Conservation (phyloP, 2,797 vertebrate genomes). For the Scarus forsteni region DNA sequence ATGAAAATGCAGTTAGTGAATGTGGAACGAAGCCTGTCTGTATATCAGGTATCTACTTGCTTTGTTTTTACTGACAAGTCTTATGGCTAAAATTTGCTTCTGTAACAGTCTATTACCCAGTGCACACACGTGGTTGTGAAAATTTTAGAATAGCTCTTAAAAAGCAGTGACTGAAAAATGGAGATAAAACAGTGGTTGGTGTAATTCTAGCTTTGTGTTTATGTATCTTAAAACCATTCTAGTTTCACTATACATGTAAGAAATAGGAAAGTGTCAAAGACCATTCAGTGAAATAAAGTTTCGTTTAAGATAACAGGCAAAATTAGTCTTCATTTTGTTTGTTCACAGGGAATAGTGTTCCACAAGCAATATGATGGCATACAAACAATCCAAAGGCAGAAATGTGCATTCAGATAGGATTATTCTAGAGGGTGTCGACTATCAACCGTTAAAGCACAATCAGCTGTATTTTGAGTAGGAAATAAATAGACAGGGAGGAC, state of each 20-base stretch:
- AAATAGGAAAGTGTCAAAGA: slow-evolving; percentile 98
- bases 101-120: slow-evolving; percentile 98
- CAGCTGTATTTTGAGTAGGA: too few relatives aligned
- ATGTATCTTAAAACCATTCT: slow-evolving; percentile 97
- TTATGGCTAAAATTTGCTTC: slow-evolving; percentile 97
- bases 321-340: slow-evolving; percentile 72
- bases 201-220: slow-evolving; percentile 96
- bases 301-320: slow-evolving; percentile 84
- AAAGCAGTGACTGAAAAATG: slow-evolving; percentile 83
- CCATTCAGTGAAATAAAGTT: slow-evolving; percentile 96
- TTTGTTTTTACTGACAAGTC: slow-evolving; percentile 98
- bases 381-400: too few relatives aligned
- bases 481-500: too few relatives aligned
- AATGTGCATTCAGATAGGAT: too few relatives aligned
- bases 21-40: slow-evolving; percentile 97
- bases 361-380: too few relatives aligned
- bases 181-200: slow-evolving; percentile 93
- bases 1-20: slow-evolving; percentile 96
- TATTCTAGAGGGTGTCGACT: too few relatives aligned
- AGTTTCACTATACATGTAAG: slow-evolving; percentile 95
- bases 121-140: slow-evolving; percentile 98
- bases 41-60: slow-evolving; percentile 97
- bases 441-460: too few relatives aligned
- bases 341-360: slow-evolving; percentile 8
- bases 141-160: slow-evolving; percentile 92